Percentiles rank a stretch among this genome's conserved stretches.
Evolutionary conservation across 2,888 invertebrate genomes (phyloP).

Genomic region (Standfussiana lucernea): DNA sequence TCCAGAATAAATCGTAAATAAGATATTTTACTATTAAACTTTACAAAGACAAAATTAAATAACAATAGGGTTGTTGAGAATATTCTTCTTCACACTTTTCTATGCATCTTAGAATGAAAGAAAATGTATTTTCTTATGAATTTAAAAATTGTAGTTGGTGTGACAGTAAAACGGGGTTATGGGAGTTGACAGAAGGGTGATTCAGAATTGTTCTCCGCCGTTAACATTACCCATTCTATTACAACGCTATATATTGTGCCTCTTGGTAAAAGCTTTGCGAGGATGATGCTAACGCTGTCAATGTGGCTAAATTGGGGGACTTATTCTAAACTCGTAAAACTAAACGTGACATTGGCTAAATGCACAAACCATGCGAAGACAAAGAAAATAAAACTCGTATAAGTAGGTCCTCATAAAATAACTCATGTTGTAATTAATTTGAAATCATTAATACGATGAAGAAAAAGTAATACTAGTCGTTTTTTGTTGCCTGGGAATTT

Average conservation of each 20-base stretch:
- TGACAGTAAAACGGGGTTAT: background rate
- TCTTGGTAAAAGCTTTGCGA: background rate
- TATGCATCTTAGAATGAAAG: background rate
- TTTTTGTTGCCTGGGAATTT: background rate
- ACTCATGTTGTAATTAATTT: background rate
- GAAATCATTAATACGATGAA: background rate
- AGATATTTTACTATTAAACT: background rate
- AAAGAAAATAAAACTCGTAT: background rate
- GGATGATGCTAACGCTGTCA: background rate
- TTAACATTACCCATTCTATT: background rate
- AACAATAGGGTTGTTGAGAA: background rate
- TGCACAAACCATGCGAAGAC: no score
- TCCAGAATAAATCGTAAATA: background rate
- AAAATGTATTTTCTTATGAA: background rate
- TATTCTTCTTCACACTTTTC: background rate
- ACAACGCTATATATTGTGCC: background rate
- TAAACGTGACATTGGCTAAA: no score
- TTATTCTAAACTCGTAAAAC: background rate
- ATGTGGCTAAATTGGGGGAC: background rate
- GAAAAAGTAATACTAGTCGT: background rate
- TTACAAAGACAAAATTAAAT: conserved; percentile 3
- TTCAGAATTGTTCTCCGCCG: background rate
- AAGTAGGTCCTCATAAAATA: background rate
- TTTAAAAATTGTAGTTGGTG: background rate
- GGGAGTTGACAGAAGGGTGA: background rate